Evolutionary conservation across 2,113 vertebrate genomes (phyloP), one percentile per base, ranked within the genome.

Genomic region (Ciconia stormi): DNA sequence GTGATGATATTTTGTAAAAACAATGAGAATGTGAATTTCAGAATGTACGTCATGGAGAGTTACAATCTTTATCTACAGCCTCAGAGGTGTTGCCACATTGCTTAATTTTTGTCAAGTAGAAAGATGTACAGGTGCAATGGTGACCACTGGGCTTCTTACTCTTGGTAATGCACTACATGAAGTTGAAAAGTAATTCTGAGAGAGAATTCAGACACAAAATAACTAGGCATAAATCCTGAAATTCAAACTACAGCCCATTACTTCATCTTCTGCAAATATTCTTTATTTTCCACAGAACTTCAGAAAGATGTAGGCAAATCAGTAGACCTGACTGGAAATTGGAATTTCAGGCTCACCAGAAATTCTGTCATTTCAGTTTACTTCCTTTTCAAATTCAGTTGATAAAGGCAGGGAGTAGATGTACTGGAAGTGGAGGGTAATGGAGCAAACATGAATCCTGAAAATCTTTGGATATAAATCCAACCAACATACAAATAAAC

Each of bases 61-160:
- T 65, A 34, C 6, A n/a, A 8, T n/a, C 2, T 69, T 42, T 86
- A n/a, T 58, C 8, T 89, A 29, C 3, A 90, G 4, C 1, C 10
- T 3, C 7, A 23, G 1, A 38, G 9, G 10, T 0, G 2, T 55
- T 65, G 61, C 10, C 6, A 23, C 3, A 27, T 61, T 16, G 1
- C 12, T 56, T 25, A 18, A 13, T 70, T 72, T 89, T 67, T 42
- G 56, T 22, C 29, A 49, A 29, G 11, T 29, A 76, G 16, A 63
- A 59, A 63, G 8, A 40, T 27, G 6, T 46, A 27, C 32, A 50
- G 8, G 9, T 62, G 6, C 8, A 76, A 12, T 59, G 7, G 9
- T 38, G 94, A 29, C 4, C 10, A 40, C 7, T n/a, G 7, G 23
- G 12, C 7, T 87, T 90, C 42, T 83, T 66, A 70, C 21, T 42